Evolutionary conservation across 2,888 invertebrate species (phyloP), one percentile per base, ranked within the genome.

Genomic region (Tachina fera): DNA sequence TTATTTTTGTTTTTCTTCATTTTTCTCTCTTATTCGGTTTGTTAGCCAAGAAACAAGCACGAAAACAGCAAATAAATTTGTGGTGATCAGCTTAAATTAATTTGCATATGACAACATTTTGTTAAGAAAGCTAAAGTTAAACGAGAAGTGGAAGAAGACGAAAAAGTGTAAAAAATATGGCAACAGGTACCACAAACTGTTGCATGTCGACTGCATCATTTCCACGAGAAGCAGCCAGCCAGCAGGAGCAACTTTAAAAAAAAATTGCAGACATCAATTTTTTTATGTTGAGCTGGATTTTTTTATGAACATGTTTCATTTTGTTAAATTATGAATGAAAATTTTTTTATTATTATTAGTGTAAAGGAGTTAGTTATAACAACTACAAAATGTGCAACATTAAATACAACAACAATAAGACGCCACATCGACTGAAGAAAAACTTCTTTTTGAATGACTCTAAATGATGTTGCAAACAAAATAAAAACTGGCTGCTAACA

Each of bases 281-380:
- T 39, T 58, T 74, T 31, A 6, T 31, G 39, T 49, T 45, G 19
- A 47, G 19, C 8, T 65, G 19, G 5, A 1, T 19, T 74, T 39
- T 49, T 43, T 43, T n/a, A 9, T 53, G 56, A 77, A 72, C 76
- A 77, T 80, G 76, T 84, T 84, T 56, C 81, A 77, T 84, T 83
- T 81, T 72, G 84, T 75, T 75, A 85, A 85, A 70, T 85, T 85
- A 85, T 85, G 85, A 85, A 85, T 85, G 85, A 85, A 85, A 82
- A 65, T 71, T 85, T 78, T 78, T 65, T 82, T 83, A 72, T 72
- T 77, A 41, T 82, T 83, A 72, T 72, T 77, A 41, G 65, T 45
- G 63, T 53, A n/a, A 74, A 72, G 58, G 47, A 70, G 77, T 78
- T 65, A 70, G 77, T 78, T 65, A 58, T 41, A 75, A 49, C 63